Base-by-base conservation (phyloP, 1,140 invertebrate species). In the Drosophila willistoni region DNA sequence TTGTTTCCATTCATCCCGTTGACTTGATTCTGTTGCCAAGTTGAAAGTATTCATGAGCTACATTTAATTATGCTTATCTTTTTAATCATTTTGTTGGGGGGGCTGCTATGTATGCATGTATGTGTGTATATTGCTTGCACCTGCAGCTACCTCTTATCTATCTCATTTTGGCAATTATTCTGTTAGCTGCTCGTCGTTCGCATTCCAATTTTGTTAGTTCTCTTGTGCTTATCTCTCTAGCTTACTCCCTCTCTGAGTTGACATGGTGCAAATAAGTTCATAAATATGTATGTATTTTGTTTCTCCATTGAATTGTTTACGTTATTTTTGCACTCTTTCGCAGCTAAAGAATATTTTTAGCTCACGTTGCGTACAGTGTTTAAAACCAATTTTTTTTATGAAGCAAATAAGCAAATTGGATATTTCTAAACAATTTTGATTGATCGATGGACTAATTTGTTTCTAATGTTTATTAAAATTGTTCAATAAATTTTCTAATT, bases 11-110 rank as follows among this genome's bases (percentile, higher is more conserved):
- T 5, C 9, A n/a, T 12, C 44, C 17, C 10, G 17, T 12, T 19
- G 19, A 1, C 2, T 19, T 51, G 17, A 4, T 51, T 51, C 10
- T 51, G 44, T 22, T 51, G 44, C 19, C 44, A 51, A 51, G 44
- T 51, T 22, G 9, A 22, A 51, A 51, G 22, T 22, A 22, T 51
- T 51, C 9, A 51, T 51, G 17, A n/a, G n/a, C 4, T 51, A 12
- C 14, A 22, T 51, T 51, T 51, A 51, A 51, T 51, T 51, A 51
- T 51, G 44, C 44, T 51, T 51, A 51, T 51, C 44, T 51, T 22
- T 51, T 51, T 51, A 51, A 51, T 51, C 44, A 51, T 51, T 22
- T 51, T 19, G 3, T 22, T 7, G 44, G 44, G 17, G 17, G 44
- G 17, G 44, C n/a, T 10, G 42, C 36, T 39, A 39, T 25, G 4